Evolutionary conservation across 2,888 invertebrate genomes (phyloP).

Genomic region (Schizotus pectinicornis): DNA sequence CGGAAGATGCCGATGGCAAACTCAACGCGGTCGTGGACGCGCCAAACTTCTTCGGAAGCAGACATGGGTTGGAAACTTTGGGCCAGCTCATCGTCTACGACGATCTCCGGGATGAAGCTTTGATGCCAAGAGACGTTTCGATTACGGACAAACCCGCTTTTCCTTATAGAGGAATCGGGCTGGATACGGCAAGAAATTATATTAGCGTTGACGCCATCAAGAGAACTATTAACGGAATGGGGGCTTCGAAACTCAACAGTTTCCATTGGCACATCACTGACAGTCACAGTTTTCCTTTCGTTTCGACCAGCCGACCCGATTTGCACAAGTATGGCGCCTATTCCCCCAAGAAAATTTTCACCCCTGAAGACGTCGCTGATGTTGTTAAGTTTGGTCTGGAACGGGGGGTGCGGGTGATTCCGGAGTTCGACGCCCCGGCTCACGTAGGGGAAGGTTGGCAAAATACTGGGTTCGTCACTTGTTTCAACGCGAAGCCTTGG

Average conservation of each 20-base stretch:
- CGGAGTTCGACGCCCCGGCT: constrained; percentile 92
- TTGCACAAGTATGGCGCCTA: constrained; percentile 81
- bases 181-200: constrained; percentile 93
- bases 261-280: constrained; percentile 97
- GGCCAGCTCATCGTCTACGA: constrained; percentile 72
- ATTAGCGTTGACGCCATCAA: constrained; percentile 75
- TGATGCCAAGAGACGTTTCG: constrained; percentile 67
- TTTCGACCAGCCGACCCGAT: constrained; percentile 74
- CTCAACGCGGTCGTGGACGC: constrained; percentile 65
- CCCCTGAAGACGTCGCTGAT: constrained; percentile 62
- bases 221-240: constrained; percentile 86
- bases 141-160: constrained; percentile 83
- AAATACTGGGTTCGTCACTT: constrained; percentile 69
- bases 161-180: constrained; percentile 83
- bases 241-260: constrained; percentile 87
- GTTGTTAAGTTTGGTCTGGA: constrained; percentile 58
- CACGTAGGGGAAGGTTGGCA: constrained; percentile 91
- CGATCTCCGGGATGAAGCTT: constrained; percentile 65
- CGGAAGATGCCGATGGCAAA: constrained; percentile 58
- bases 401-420: constrained; percentile 84
- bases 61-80: constrained; percentile 73
- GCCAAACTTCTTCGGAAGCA: constrained; percentile 69
- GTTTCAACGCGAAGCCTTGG: constrained; percentile 81
- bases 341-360: constrained; percentile 72
- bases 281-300: constrained; percentile 92